Conservation (phyloP, 2,888 invertebrate genomes). For the Antitype chi region DNA sequence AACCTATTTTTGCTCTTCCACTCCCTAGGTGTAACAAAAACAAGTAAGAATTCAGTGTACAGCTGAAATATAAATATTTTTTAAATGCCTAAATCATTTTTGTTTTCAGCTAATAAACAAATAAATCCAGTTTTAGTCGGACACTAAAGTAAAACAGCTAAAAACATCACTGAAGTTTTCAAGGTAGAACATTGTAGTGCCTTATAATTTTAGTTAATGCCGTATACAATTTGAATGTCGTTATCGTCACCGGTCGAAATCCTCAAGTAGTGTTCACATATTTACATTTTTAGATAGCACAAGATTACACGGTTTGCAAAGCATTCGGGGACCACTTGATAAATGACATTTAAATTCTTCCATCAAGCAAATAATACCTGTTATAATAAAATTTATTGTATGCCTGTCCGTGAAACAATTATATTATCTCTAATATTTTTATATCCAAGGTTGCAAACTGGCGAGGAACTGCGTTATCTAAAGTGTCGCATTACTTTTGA, state of each 20-base stretch:
- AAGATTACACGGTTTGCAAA: conserved; percentile 50
- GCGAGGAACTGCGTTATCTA: conserved; percentile 16
- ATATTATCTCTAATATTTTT: conserved; percentile 45
- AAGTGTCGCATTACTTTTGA: conserved; percentile 16
- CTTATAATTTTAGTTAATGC: conserved; percentile 15
- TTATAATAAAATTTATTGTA: conserved; percentile 27
- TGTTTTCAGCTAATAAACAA: no score
- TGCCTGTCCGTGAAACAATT: conserved; percentile 20
- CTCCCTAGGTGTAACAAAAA: no score
- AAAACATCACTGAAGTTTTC: neutral
- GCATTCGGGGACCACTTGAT: conserved; percentile 33
- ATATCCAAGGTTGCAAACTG: conserved; percentile 33
- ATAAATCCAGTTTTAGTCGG: no score
- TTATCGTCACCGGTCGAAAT: conserved; percentile 41
- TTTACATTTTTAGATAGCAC: conserved; percentile 42
- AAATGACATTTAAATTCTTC: conserved; percentile 32
- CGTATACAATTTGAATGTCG: conserved; percentile 23
- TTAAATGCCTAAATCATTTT: no score
- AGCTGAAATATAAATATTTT: no score
- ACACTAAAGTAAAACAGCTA: neutral
- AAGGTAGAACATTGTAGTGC: neutral
- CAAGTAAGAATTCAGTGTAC: no score
- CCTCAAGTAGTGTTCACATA: conserved; percentile 36
- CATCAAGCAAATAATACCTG: conserved; percentile 34
- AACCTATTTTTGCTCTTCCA: no score